A percentile compares a stretch with the other conserved stretches of the same genome.
Evolutionary conservation across 2,113 vertebrate species (phyloP).

Genomic region (Thamnaconus septentrionalis): DNA sequence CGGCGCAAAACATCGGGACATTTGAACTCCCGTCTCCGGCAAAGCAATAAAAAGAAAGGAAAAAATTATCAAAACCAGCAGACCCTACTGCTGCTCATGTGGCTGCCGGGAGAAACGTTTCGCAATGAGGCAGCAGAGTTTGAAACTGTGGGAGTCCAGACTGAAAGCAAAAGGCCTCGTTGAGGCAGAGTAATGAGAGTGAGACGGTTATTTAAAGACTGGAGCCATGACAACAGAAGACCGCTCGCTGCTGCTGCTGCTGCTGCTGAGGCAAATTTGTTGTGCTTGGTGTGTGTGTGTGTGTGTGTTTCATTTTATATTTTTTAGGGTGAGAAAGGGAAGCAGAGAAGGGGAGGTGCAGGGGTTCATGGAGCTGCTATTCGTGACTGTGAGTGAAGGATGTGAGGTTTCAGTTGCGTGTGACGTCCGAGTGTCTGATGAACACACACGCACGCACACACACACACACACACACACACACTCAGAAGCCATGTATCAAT

Average conservation of each 20-base stretch:
- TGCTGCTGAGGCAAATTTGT: conserved; percentile 37
- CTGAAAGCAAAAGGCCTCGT: conserved; percentile 42
- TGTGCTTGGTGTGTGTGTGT: too few species aligned
- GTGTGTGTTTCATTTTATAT: background rate
- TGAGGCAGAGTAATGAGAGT: conserved; percentile 60
- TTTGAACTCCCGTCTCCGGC: too few species aligned
- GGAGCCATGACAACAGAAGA: conserved; percentile 71
- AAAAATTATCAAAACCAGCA: too few species aligned
- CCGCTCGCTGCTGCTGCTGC: conserved; percentile 6
- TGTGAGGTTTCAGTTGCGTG: background rate
- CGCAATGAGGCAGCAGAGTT: conserved; percentile 24
- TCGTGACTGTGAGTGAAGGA: conserved; percentile 4
- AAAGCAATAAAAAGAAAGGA: too few species aligned
- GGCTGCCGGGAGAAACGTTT: conserved; percentile 14
- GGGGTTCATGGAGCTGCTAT: background rate
- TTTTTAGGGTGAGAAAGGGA: conserved; percentile 17
- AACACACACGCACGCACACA: too few species aligned
- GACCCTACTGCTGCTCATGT: too few species aligned
- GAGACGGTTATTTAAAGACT: conserved; percentile 68
- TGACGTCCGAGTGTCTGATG: background rate
- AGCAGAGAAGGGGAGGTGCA: conserved; percentile 6
- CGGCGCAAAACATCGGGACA: too few species aligned
- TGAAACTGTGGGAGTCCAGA: conserved; percentile 46
- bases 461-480: too few species aligned
- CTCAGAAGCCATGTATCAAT: too few species aligned